Conservation (phyloP, 1,140 invertebrate genomes). For the Drosophila mayri region DNA sequence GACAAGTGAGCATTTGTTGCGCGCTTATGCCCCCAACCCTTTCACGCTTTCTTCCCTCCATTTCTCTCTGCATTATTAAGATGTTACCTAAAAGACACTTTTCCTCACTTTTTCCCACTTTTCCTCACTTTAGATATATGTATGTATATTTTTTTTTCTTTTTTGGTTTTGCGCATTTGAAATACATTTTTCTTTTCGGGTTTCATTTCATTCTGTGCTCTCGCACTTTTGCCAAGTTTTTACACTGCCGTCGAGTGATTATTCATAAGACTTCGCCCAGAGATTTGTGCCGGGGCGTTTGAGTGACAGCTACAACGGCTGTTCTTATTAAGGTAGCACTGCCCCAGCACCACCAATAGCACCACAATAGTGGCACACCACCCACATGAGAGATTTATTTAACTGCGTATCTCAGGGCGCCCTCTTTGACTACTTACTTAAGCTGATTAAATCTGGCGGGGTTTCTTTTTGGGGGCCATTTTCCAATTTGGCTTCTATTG, state of each 20-base stretch:
- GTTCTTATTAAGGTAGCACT: slow-evolving; percentile 61
- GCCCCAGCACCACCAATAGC: slow-evolving; percentile 17
- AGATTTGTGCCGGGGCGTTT: slow-evolving; percentile 59
- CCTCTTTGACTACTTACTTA: slow-evolving; percentile 29
- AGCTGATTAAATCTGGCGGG: slow-evolving; percentile 43
- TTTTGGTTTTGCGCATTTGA: slow-evolving; percentile 53
- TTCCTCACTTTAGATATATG: slow-evolving; percentile 4
- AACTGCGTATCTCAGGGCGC: slow-evolving; percentile 42
- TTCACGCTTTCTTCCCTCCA: slow-evolving; percentile 27
- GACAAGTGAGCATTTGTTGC: slow-evolving; percentile 27
- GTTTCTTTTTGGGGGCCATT: slow-evolving; percentile 15
- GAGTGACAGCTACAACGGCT: slow-evolving; percentile 67
- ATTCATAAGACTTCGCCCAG: slow-evolving; percentile 64
- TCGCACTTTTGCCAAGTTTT: slow-evolving; percentile 70
- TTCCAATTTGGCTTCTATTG: slow-evolving; percentile 17
- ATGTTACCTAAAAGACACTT: slow-evolving; percentile 58
- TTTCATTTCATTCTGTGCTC: slow-evolving; percentile 29
- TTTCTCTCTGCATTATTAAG: slow-evolving; percentile 58
- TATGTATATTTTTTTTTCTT: slow-evolving; percentile 9
- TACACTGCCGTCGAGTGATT: slow-evolving; percentile 65
- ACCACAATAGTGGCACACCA: slow-evolving; percentile 35
- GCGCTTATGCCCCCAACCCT: slow-evolving; percentile 5
- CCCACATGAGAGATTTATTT: slow-evolving; percentile 41
- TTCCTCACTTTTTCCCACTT: slow-evolving; percentile 5
- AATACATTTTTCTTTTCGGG: slow-evolving; percentile 48